Evolutionary conservation across 2,797 vertebrate species (phyloP).

Genomic region (Malacoraja senta): DNA sequence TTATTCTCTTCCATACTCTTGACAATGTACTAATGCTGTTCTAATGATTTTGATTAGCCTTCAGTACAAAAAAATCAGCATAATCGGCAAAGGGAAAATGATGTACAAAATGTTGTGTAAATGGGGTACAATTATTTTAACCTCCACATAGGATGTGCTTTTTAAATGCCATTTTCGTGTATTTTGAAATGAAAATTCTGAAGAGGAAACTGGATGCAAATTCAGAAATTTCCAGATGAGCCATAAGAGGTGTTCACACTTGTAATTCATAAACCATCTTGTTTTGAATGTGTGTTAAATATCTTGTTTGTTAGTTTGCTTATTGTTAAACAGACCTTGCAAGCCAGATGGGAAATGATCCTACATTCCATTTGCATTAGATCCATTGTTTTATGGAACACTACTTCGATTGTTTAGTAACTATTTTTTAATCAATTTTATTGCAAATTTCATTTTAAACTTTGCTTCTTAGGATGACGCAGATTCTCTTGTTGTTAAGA

Average conservation of each 20-base stretch:
- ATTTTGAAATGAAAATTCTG: not conserved
- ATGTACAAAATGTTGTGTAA: not conserved
- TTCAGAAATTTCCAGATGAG: not conserved
- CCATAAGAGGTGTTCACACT: not conserved
- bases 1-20: not conserved
- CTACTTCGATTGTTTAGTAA: not conserved
- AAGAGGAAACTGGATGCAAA: not conserved
- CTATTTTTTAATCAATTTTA: not conserved
- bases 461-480: slow-evolving; percentile 57
- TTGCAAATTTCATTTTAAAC: slow-evolving; percentile 15
- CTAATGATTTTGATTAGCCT: not conserved
- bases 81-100: not conserved
- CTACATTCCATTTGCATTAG: not conserved
- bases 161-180: not conserved
- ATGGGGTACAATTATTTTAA: not conserved
- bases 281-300: not conserved
- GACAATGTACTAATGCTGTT: not conserved
- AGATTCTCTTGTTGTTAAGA: slow-evolving; percentile 57
- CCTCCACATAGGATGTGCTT: not conserved
- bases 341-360: not conserved
- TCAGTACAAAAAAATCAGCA: not conserved
- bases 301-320: not conserved
- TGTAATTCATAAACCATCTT: not conserved
- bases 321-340: not conserved
- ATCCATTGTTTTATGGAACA: not conserved